Conservation (phyloP, 2,797 vertebrate genomes). For the Lerista edwardsae region DNA sequence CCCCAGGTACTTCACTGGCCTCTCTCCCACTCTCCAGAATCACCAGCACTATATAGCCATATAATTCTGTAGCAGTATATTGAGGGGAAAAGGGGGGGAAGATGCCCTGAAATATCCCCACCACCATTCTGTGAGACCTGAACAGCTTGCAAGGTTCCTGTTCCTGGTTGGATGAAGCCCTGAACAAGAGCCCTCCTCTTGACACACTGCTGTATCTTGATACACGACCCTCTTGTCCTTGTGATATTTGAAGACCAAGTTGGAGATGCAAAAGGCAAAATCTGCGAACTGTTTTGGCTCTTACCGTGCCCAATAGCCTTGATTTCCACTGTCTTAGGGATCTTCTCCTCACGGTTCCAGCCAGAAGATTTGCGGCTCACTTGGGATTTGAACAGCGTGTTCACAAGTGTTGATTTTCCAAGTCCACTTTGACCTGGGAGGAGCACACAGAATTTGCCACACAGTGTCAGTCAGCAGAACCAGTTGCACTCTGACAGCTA, state of each 20-base stretch:
- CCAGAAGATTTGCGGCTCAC: conserved; percentile 93
- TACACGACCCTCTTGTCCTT: neutral
- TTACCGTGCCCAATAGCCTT: conserved; percentile 94
- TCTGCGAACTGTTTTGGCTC: conserved; percentile 13
- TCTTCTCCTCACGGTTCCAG: conserved; percentile 95
- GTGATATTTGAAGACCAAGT: conserved; percentile 5
- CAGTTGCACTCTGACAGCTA: neutral
- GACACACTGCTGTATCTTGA: too few relatives aligned
- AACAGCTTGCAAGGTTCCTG: too few relatives aligned
- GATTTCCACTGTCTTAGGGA: conserved; percentile 96
- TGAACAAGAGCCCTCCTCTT: too few relatives aligned
- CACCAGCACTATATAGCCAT: too few relatives aligned
- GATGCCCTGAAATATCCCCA: too few relatives aligned
- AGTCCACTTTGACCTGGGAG: conserved; percentile 90
- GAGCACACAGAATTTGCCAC: conserved; percentile 23
- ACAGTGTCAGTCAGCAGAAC: neutral
- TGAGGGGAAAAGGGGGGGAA: too few relatives aligned
- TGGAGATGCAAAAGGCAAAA: neutral
- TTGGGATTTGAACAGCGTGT: conserved; percentile 97
- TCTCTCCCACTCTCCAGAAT: too few relatives aligned
- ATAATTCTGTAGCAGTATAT: too few relatives aligned
- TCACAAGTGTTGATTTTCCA: conserved; percentile 94
- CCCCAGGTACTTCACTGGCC: too few relatives aligned
- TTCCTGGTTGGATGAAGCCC: too few relatives aligned
- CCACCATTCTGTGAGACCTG: too few relatives aligned